Percentiles rank a stretch among this genome's conserved stretches.
These are phyloP conservation scores for Piprites chloris DNA, from an alignment of 2,113 vertebrate species.

Conservation along the genomic window DNA sequence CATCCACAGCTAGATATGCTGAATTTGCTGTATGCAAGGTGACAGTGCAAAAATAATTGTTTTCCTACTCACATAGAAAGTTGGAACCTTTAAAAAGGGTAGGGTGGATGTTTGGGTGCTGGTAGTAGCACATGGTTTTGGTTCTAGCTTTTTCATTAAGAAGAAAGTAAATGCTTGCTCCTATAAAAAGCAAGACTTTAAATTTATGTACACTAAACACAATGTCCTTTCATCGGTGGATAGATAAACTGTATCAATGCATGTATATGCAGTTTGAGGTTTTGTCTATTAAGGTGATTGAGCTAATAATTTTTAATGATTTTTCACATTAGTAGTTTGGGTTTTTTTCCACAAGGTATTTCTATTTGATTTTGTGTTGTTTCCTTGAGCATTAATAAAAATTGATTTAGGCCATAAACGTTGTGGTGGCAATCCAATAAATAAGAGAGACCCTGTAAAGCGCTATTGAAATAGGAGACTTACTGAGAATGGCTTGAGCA, in stretches of 20 bases:
- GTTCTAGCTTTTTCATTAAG: background rate
- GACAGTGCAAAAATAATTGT: background rate
- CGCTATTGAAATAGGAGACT: background rate
- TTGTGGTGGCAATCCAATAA: background rate
- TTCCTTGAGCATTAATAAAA: slow-evolving; percentile 20
- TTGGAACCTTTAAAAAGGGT: background rate
- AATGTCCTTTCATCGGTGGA: background rate
- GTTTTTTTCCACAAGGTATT: background rate
- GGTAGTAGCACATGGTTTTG: background rate
- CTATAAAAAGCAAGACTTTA: background rate
- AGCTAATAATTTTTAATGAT: background rate
- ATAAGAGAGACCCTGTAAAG: background rate
- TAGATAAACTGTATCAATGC: background rate
- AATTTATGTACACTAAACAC: background rate
- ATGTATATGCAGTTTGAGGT: background rate
- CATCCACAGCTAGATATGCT: background rate
- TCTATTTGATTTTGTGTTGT: background rate
- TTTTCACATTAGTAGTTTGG: background rate
- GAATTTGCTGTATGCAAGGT: background rate
- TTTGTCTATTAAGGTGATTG: background rate
- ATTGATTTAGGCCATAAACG: background rate
- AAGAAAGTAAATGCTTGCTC: background rate
- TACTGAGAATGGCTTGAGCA: background rate
- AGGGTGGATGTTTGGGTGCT: background rate
- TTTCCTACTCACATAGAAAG: background rate